Percentiles rank a stretch among this genome's conserved stretches.
These are phyloP conservation scores for Nycteola revayana DNA, from an alignment of 2,888 invertebrate genomes.

Conservation along the genomic window DNA sequence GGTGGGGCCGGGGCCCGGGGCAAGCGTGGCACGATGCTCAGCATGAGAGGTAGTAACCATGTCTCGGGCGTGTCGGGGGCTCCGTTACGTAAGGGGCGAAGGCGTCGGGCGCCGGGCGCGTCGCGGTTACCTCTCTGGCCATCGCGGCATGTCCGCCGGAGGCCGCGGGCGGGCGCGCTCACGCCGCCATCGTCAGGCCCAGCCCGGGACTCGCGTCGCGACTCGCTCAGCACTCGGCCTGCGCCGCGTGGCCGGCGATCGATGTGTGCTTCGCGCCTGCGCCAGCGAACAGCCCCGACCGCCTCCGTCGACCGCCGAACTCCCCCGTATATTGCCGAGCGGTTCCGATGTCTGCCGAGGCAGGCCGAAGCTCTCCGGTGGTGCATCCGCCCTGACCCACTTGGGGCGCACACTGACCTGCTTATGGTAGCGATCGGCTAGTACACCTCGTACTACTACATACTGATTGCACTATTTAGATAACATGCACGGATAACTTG, in stretches of 20 bases:
- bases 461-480: constrained; percentile 50
- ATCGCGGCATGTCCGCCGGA: constrained; percentile 86
- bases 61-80: constrained; percentile 55
- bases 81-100: constrained; percentile 58
- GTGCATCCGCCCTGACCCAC: constrained; percentile 75
- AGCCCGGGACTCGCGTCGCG: constrained; percentile 74
- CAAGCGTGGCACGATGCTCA: constrained; percentile 27
- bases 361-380: constrained; percentile 42
- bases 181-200: constrained; percentile 78
- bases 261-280: constrained; percentile 51
- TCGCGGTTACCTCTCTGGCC: constrained; percentile 85
- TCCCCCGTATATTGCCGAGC: constrained; percentile 29
- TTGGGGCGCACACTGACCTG: constrained; percentile 70
- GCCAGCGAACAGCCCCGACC: constrained; percentile 53
- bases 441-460: constrained; percentile 15
- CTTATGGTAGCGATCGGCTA: constrained; percentile 27
- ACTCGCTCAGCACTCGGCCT: constrained; percentile 69
- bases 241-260: constrained; percentile 67
- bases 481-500: constrained; percentile 33
- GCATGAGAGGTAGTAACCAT: constrained; percentile 28
- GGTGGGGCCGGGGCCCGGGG: constrained; percentile 18
- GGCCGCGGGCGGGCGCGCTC: constrained; percentile 81
- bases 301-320: constrained; percentile 4
- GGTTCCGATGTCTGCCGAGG: constrained; percentile 46
- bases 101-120: constrained; percentile 54